These are phyloP conservation scores for Drosophila pandora DNA, from an alignment of 1,140 invertebrate species.

Conservation along the genomic window DNA sequence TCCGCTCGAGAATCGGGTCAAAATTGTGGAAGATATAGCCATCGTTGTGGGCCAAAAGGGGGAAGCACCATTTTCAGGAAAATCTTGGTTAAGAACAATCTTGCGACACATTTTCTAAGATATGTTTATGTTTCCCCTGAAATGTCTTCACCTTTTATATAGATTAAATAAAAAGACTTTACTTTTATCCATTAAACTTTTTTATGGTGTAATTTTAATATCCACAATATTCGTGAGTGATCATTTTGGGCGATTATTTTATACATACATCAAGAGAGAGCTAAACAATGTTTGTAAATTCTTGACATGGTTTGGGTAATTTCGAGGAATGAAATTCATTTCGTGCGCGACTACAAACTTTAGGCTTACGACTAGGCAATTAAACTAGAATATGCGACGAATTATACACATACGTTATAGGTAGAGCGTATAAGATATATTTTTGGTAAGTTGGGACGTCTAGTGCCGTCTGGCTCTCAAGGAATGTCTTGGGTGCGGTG, in stretches of 20 bases:
- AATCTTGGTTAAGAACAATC: too few relatives aligned
- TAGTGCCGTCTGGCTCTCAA: constrained; percentile 44
- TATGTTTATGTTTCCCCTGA: neutral
- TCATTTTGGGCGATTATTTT: constrained; percentile 51
- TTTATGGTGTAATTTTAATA: constrained; percentile 59
- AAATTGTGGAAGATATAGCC: too few relatives aligned
- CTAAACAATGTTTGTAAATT: constrained; percentile 41
- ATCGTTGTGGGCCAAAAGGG: too few relatives aligned
- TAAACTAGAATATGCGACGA: constrained; percentile 59
- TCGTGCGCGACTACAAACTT: constrained; percentile 44
- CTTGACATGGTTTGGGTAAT: constrained; percentile 19
- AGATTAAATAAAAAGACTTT: neutral
- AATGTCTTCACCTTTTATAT: neutral
- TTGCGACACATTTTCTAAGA: too few relatives aligned
- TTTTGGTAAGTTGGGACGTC: constrained; percentile 73
- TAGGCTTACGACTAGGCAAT: constrained; percentile 60
- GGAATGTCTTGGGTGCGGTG: constrained; percentile 42
- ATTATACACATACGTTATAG: constrained; percentile 58
- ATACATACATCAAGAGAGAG: constrained; percentile 57
- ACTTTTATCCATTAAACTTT: constrained; percentile 17
- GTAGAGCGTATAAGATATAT: constrained; percentile 58
- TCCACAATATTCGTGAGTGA: constrained; percentile 74
- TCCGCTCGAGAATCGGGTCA: too few relatives aligned
- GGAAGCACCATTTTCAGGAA: too few relatives aligned
- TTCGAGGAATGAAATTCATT: constrained; percentile 63